Base-by-base conservation (phyloP, 2,888 invertebrate genomes). In the Pristionchus arcanus region DNA sequence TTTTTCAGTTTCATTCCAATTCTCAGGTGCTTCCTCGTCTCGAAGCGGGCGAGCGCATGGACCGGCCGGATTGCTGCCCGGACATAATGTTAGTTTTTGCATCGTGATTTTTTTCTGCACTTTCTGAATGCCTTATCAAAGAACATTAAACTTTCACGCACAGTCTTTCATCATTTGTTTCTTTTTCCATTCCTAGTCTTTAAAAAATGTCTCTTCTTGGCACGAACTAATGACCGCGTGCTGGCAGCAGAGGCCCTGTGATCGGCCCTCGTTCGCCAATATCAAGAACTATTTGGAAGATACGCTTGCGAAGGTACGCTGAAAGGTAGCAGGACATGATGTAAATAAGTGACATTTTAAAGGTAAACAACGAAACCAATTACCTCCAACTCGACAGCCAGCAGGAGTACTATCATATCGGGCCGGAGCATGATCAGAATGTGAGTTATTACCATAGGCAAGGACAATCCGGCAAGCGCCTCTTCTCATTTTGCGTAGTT, bases 11-110 rank as follows among this genome's bases (percentile, higher is more conserved):
- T 42, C 42, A 42, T 42, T 42, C 42, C 42, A 5, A 11, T 49
- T 49, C 42, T 31, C 63, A 87, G 87, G 25, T 87, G 2, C 68
- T 87, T 13, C 87, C 87, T 9, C 87, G 87, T 87, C 96, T 98
- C 0, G 96, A 97, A 87, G 97, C 97, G 94, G 98, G 98, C 91
- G 97, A 97, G 95, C 96, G 98, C 91, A 97, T 99, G 96, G 97
- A 97, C 91, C 97, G 97, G 93, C 98, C 98, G 0, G 96, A 97
- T 63, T 97, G 97, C 95, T 97, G 98, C 1, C 97, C 98, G 74
- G 96, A 97, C 91, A 97, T 97, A 91, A 96, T 97, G 96, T 97
- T 97, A 96, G 96, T n/a, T n/a, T n/a, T n/a, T n/a, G n/a, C n/a
- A n/a, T n/a, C n/a, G n/a, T n/a, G n/a, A n/a, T n/a, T n/a, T n/a